phyloP scores from a whole-genome alignment of 2,113 vertebrate genomes.

The Malurus melanocephalus region DNA sequence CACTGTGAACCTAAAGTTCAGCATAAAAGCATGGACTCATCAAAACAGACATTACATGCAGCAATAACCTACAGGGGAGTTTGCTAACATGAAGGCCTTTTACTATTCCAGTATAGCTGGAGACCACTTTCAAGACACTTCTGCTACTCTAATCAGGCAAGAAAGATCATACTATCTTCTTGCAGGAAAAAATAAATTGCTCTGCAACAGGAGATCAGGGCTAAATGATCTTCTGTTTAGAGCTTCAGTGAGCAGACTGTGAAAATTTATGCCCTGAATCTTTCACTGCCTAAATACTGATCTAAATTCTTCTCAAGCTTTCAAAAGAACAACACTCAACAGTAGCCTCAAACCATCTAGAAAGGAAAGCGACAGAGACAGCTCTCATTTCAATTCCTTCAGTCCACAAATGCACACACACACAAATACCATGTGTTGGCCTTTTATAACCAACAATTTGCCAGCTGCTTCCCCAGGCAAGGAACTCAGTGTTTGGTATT shows the following conservation, averaged over 20 bases:
- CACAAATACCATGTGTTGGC: neutral
- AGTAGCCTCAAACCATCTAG: slow-evolving; percentile 10
- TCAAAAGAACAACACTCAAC: neutral
- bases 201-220: neutral
- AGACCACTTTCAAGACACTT: neutral
- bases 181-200: neutral
- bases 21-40: neutral
- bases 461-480: slow-evolving; percentile 24
- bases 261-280: slow-evolving; percentile 15
- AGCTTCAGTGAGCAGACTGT: neutral
- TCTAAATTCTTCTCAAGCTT: slow-evolving; percentile 27
- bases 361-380: neutral
- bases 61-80: neutral
- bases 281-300: neutral
- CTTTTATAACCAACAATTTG: neutral
- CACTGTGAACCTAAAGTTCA: neutral
- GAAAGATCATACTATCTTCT: neutral
- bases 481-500: neutral
- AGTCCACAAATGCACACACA: neutral
- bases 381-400: neutral
- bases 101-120: neutral
- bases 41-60: neutral
- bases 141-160: neutral
- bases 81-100: neutral
- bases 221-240: neutral